Conservation (phyloP, 1,140 invertebrate genomes). For the Ceratosolen fusciceps region DNA sequence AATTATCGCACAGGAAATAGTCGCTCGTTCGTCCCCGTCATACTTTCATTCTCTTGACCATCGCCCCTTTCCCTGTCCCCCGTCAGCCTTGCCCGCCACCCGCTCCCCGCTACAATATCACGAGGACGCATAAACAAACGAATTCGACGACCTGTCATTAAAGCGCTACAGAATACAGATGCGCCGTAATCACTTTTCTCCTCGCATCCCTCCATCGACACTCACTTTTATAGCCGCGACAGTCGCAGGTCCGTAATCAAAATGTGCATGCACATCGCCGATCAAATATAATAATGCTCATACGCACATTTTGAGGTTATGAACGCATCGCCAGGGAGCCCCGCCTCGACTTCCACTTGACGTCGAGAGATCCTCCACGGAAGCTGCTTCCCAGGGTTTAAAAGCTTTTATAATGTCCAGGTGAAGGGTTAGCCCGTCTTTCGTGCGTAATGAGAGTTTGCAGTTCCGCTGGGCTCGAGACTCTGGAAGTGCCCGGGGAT, state of each 20-base stretch:
- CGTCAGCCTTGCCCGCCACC: neutral
- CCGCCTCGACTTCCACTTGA: neutral
- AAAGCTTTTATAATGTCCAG: too few relatives aligned
- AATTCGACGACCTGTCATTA: neutral
- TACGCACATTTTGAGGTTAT: slow-evolving; percentile 22
- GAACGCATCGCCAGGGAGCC: neutral
- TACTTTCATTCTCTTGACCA: too few relatives aligned
- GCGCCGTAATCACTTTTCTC: too few relatives aligned
- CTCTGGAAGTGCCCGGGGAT: neutral
- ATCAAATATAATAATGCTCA: neutral
- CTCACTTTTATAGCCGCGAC: neutral
- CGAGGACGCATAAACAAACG: neutral
- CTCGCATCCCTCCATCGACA: neutral
- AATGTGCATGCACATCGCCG: neutral
- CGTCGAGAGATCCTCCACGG: neutral
- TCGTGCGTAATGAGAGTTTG: too few relatives aligned
- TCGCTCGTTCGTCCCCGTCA: too few relatives aligned
- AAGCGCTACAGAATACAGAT: too few relatives aligned
- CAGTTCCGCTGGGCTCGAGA: neutral
- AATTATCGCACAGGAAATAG: too few relatives aligned
- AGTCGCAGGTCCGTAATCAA: too few relatives aligned
- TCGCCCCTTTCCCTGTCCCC: too few relatives aligned
- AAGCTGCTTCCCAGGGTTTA: neutral
- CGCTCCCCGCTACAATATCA: neutral
- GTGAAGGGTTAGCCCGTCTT: too few relatives aligned